Evolutionary conservation across 2,113 vertebrate species (phyloP), one percentile per base, ranked within the genome.

Genomic region (Zosterops pallidus): DNA sequence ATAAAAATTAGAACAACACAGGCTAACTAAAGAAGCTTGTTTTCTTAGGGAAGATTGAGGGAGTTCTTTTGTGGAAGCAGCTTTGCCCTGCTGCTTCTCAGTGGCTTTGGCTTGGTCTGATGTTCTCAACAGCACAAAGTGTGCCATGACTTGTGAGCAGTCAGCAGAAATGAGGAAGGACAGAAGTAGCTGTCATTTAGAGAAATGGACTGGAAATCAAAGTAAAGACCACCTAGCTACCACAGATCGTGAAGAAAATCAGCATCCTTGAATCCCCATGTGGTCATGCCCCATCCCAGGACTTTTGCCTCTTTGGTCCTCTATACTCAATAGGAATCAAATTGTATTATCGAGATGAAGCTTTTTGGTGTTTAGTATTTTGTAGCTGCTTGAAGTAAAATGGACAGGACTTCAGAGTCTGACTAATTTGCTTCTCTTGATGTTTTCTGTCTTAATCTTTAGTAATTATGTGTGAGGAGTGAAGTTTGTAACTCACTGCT

Each of bases 111-210:
- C 28, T 82, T 71, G 15, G 76, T 59, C 29, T 62, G 65, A 15
- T 41, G 35, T 42, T 75, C 3, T 11, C 1, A 6, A 7, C 28
- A 20, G 9, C 0, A 0, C 11, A 28, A 37, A 60, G 29, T 3
- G 4, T 11, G 14, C 7, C 12, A 6, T 67, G 44, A 37, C 25
- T 90, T 0, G 0, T 60, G 26, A 62, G 17, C 26, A 33, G 13
- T 47, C 12, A 52, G 37, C 47, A 60, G 44, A 79, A 64, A 25
- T 55, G 2, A 3, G 33, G 29, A 55, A 46, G 41, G 55, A 37
- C 44, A 72, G 44, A 64, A 83, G 35, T 24, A 91, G 18, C 29
- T 69, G 35, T 47, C 5, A 5, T 19, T 69, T 12, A 12, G 35
- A 74, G 14, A 39, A 37, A 18, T 14, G 7, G 39, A 6, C 16